These are phyloP conservation scores for Corynorhinus townsendii DNA, from an alignment of 2,113 vertebrate genomes.

Conservation along the genomic window DNA sequence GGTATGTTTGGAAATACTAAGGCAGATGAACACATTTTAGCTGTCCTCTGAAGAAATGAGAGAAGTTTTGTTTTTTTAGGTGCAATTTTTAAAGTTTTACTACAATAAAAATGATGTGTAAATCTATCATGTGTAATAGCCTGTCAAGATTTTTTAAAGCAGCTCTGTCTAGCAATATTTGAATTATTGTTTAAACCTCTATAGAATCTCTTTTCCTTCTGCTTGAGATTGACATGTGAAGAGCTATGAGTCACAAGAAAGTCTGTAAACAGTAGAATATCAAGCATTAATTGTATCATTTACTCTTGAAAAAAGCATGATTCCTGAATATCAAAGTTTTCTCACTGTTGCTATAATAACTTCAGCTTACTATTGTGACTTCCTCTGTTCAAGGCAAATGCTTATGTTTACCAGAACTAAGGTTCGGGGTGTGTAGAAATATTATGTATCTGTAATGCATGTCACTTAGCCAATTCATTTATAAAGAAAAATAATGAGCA, in stretches of 20 bases:
- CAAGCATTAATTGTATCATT: constrained; percentile 59
- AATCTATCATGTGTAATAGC: constrained; percentile 48
- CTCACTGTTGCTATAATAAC: constrained; percentile 64
- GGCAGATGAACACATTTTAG: neutral
- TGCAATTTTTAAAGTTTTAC: constrained; percentile 39
- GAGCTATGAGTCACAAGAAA: constrained; percentile 38
- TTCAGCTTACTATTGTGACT: constrained; percentile 34
- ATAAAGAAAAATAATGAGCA: constrained; percentile 48
- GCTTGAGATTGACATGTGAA: constrained; percentile 34
- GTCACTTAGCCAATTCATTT: constrained; percentile 57
- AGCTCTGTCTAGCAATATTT: constrained; percentile 13
- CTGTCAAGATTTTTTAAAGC: constrained; percentile 39
- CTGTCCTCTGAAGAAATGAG: neutral
- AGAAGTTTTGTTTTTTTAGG: neutral
- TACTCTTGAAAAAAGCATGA: constrained; percentile 45
- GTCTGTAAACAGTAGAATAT: constrained; percentile 53
- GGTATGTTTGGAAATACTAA: neutral
- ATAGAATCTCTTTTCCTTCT: constrained; percentile 28
- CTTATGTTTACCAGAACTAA: constrained; percentile 55
- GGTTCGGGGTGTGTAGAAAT: constrained; percentile 39
- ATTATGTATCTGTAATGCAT: constrained; percentile 25
- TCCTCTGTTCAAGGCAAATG: neutral
- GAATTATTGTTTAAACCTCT: constrained; percentile 44
- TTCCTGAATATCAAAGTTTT: constrained; percentile 34
- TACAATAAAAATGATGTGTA: constrained; percentile 20